Percentiles rank a stretch among this genome's conserved stretches.
Conservation (phyloP, 2,888 invertebrate genomes). For the Embidobia sp. region DNA sequence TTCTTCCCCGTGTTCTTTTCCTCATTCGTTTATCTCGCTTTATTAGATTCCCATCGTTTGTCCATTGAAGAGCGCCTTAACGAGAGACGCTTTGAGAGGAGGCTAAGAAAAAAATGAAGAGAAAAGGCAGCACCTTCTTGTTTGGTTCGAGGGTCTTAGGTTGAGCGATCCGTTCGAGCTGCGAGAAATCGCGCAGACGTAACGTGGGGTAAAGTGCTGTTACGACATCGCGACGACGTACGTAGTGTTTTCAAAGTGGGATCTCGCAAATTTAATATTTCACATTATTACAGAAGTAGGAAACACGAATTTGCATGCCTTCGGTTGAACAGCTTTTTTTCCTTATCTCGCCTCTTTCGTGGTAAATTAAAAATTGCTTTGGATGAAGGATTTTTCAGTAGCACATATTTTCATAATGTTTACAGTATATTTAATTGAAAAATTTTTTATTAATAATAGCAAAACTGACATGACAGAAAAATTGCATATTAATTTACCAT, state of each 20-base stretch:
- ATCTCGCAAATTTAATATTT: conserved; percentile 29
- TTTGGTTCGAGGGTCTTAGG: conserved; percentile 42
- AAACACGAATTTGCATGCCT: background rate
- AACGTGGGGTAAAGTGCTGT: conserved; percentile 34
- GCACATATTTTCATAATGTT: too few species aligned
- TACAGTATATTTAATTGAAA: too few species aligned
- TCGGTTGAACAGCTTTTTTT: too few species aligned
- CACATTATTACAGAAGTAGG: background rate
- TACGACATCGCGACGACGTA: background rate
- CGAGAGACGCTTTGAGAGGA: conserved; percentile 58
- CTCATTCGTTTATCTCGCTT: conserved; percentile 58
- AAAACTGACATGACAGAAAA: too few species aligned
- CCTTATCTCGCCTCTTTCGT: too few species aligned
- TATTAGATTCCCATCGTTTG: conserved; percentile 60
- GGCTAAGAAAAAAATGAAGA: conserved; percentile 33
- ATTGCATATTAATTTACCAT: too few species aligned
- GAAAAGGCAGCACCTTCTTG: conserved; percentile 46
- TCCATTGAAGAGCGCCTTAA: conserved; percentile 60
- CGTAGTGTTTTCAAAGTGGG: conserved; percentile 4
- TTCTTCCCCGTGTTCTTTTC: conserved; percentile 14
- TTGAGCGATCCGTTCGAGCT: conserved; percentile 36
- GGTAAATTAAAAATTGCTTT: too few species aligned
- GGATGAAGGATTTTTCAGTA: too few species aligned
- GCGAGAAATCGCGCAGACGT: conserved; percentile 52
- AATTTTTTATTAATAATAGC: too few species aligned